Evolutionary conservation across 2,888 invertebrate genomes (phyloP), one percentile per base, ranked within the genome.

Genomic region (Eupithecia vulgata): DNA sequence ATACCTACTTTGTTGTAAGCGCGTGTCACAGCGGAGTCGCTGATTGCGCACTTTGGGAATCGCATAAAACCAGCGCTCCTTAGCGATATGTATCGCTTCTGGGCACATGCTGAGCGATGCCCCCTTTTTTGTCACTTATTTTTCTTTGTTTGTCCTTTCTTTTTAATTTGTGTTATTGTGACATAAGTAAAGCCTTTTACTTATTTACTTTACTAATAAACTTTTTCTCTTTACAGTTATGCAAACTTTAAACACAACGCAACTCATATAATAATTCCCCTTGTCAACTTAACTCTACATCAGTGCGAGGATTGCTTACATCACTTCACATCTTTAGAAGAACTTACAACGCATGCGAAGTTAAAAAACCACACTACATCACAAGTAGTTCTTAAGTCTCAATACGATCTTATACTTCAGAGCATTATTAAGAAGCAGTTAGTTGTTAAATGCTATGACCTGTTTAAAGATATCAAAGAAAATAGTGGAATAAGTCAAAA

Each of bases 201-300:
- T n/a, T n/a, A n/a, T n/a, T n/a, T n/a, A n/a, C n/a, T n/a, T n/a
- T n/a, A n/a, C n/a, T n/a, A n/a, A n/a, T n/a, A n/a, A n/a, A n/a
- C n/a, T n/a, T n/a, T n/a, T 7, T 61, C 17, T 34, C 12, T 61
- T 74, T 83, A 42, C 86, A 90, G 90, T 72, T 88, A 82, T 42
- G 72, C 77, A 10, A 78, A 80, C 5, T 40, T 87, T 17, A 76
- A 85, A 1, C 90, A 90, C 74, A 88, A 84, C 0, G 79, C 84
- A 0, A 81, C 71, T 1, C 90, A 90, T 59, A 88, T 90, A 35
- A 87, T 88, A 7, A 88, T 90, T 70, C 89, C 90, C 0, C 71
- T 90, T 0, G 30, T 85, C 0, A 87, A 85, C 1, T 81, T 83
- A 48, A 78, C 42, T 0, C 21, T 82, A 0, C n/a, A 77, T 1